Conservation (phyloP, 2,888 invertebrate species). For the Cistogaster globosa region DNA sequence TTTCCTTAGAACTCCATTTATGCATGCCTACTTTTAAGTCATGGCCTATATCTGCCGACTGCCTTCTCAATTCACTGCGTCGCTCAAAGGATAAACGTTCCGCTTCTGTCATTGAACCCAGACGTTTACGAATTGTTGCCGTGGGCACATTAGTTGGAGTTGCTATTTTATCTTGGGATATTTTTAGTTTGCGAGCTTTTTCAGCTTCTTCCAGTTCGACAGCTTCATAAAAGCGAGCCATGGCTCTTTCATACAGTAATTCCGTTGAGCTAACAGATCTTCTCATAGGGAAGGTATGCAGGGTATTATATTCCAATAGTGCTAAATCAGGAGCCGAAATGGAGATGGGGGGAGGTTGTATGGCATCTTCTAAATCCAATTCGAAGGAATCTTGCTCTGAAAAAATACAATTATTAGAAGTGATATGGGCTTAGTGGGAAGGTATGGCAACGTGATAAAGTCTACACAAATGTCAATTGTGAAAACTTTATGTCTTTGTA, state of each 20-base stretch:
- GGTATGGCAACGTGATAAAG: not conserved
- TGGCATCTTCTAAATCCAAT: conserved; percentile 87
- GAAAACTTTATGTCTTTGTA: not conserved
- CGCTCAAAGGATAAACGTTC: conserved; percentile 83
- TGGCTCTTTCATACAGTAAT: conserved; percentile 90
- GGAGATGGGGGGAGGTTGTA: conserved; percentile 91
- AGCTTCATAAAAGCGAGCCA: conserved; percentile 91
- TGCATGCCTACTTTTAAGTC: conserved; percentile 72
- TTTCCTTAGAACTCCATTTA: conserved; percentile 81
- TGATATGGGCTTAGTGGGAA: conserved; percentile 47
- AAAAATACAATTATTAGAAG: conserved; percentile 64
- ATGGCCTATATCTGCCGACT: conserved; percentile 83
- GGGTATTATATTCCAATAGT: conserved; percentile 84
- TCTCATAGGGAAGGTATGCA: conserved; percentile 84
- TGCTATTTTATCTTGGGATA: conserved; percentile 74
- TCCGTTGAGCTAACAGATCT: conserved; percentile 92
- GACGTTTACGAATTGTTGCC: conserved; percentile 82
- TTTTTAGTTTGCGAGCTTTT: conserved; percentile 79
- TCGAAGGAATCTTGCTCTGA: conserved; percentile 85
- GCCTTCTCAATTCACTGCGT: conserved; percentile 83
- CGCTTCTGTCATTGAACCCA: conserved; percentile 84
- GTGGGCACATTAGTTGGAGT: conserved; percentile 71
- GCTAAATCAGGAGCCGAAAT: conserved; percentile 92
- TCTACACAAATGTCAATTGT: not conserved
- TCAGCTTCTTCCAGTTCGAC: conserved; percentile 89